Base-by-base conservation (phyloP, 2,113 vertebrate genomes). In the Haplochromis burtoni region DNA sequence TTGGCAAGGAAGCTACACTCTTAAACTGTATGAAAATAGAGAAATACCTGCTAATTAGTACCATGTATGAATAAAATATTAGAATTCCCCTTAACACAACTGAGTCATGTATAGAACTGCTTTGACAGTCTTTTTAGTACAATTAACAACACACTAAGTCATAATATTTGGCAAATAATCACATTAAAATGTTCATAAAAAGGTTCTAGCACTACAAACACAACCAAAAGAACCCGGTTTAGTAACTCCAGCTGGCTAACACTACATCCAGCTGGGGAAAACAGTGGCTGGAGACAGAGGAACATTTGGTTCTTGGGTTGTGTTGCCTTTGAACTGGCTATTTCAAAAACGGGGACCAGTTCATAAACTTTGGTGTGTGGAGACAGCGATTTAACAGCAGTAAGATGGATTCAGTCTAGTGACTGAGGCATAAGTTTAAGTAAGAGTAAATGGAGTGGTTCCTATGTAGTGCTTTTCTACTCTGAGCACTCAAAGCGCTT, bases 231-330 rank as follows among this genome's bases (percentile, higher is more conserved):
- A 24, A 16, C 38, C 38, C 31, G 16, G 13, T 26, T 73, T 26
- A 73, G 38, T 26, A 45, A 73, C 12, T 40, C 35, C 35, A 68
- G 63, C 12, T 40, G n/a, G 63, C 35, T 40, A 24, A 16, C n/a
- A 40, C 63, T 71, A 24, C n/a, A 21, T 71, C 63, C 38, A 3
- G 5, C 63, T 40, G 35, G 2, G n/a, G n/a, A 71, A 14, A 71
- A 71, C 35, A 24, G 12, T 71, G 35, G 35, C 35, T 24, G 35
- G 66, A 1, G 35, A 0, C 0, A 71, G 8, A 0, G 24, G n/a
- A 40, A 71, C 38, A 71, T 71, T 24, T 42, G 12, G 12, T 14
- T 40, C 35, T 71, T 71, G 35, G 35, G 12, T 71, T 21, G 3
- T 6, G 38, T 42, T 42, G 12, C 35, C 35, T 42, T 40, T 71